Base-by-base conservation (phyloP, 1,140 invertebrate genomes). In the Gryllus bimaculatus region DNA sequence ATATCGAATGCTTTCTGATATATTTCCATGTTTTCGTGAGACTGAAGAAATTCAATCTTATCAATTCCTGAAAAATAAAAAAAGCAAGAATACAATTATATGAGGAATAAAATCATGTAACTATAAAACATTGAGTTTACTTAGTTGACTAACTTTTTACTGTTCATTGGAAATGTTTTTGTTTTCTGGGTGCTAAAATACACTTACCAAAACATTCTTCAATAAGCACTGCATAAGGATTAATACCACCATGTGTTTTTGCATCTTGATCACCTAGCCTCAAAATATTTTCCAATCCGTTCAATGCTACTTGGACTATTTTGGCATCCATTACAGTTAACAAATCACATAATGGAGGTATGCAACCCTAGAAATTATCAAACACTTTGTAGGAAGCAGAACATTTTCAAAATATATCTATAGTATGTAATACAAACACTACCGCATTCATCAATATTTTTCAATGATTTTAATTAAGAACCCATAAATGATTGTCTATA, bases 261-360 rank as follows among this genome's bases (percentile, higher is more conserved):
- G 91, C 89, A 85, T 94, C 92, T 84, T 95, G 92, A 85, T 98
- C 95, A 48, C 98, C 98, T 12, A 96, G 88, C 85, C 95, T 92
- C 20, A 99, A 87, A 82, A 99, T 98, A 88, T 99, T 98, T 84
- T 99, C 97, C 48, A 99, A 88, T 48, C 97, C 98, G 85, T 97
- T 98, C 2, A 99, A 89, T 48, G 97, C 96, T 54, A 99, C 97
- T 86, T 97, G 96, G n/a, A 99, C 92, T n/a, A 98, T 98, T 84
- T 98, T 98, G 0, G 93, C 88, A 87, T 99, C 98, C 87, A 95
- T 95, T 48, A 98, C 93, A 0, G 96, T 97, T 49, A 99, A 87
- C 78, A 99, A 89, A 84, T 98, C 95, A 86, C 97, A 99, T 80
- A 99, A 88, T 0, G 97, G 96, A n/a, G 93, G 92, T 83, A 99